Evolutionary conservation across 2,113 vertebrate genomes (phyloP), one percentile per base, ranked within the genome.

Genomic region (Chaenocephalus aceratus): DNA sequence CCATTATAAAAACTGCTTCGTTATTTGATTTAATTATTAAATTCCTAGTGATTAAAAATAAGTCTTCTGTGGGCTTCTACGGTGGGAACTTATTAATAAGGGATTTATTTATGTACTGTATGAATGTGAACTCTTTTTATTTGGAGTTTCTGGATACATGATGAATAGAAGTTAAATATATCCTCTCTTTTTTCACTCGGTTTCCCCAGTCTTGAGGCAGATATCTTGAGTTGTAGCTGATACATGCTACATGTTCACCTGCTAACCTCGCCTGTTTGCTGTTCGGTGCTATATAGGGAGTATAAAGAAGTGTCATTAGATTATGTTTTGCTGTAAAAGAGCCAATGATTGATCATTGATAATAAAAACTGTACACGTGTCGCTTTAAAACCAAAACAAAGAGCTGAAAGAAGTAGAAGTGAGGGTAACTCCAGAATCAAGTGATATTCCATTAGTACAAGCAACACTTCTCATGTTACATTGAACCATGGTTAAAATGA

Each of bases 1-100:
- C 82, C 63, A 21, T 1, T 3, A 75, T 70, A 71, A 30, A 30
- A 30, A 51, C 60, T 75, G 48, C 14, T 77, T 81, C 80, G 81
- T 87, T 86, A 86, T 68, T 78, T 71, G 16, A 71, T 23, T 73
- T 56, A 88, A 69, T 75, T 81, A 54, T 88, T 81, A 84, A 87
- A 74, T 79, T 66, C 7, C 60, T 46, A 61, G 62, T 44, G 21
- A 77, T 78, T 86, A 72, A 62, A 79, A 52, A 51, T 63, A 26
- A 80, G 73, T 77, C 72, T 58, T n/a, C 74, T 54, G 41, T 52
- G 52, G 52, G 45, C 46, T 45, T 14, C 16, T 51, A 18, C 18
- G 68, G 49, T 7, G 7, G 36, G 5, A 41, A 41, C 36, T 41
- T 6, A 30, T 30, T 30, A 30, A 30, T 30, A 30, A 30, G 30